Conservation (phyloP, 2,888 invertebrate species). For the Callinectes sapidus region DNA sequence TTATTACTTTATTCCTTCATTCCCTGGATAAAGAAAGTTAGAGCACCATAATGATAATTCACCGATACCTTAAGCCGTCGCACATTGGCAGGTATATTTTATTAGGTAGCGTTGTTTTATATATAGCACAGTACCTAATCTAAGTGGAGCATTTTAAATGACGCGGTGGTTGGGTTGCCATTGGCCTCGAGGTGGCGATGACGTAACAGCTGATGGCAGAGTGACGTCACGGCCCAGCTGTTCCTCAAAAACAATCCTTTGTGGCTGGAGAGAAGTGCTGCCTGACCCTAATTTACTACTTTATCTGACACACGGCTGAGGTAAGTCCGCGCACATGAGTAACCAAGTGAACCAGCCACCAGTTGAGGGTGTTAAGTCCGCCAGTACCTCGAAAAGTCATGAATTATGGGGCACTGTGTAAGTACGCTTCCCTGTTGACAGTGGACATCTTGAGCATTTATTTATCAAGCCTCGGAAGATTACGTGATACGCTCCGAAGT, state of each 20-base stretch:
- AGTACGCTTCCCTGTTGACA: background rate
- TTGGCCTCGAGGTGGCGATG: background rate
- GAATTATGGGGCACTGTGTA: background rate
- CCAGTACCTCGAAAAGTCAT: background rate
- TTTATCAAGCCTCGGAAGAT: background rate
- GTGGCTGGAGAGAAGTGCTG: constrained; percentile 27
- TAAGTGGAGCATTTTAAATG: background rate
- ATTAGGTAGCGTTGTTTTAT: too few relatives aligned
- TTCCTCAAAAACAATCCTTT: constrained; percentile 55
- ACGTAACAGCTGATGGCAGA: constrained; percentile 36
- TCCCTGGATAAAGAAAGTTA: too few relatives aligned
- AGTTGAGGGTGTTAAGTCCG: background rate
- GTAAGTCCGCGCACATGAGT: background rate
- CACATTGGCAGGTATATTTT: too few relatives aligned
- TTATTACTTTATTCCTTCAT: too few relatives aligned
- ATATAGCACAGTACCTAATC: too few relatives aligned
- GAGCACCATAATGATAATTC: too few relatives aligned
- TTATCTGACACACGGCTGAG: constrained; percentile 15
- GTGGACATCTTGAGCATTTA: background rate
- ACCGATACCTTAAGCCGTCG: too few relatives aligned
- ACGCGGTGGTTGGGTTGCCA: background rate
- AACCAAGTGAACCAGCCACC: background rate
- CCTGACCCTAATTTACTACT: background rate
- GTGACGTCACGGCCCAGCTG: constrained; percentile 61
- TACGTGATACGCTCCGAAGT: background rate